Evolutionary conservation across 1,140 invertebrate genomes (phyloP), one percentile per base, ranked within the genome.

Genomic region (Leguminivora glycinivorella): DNA sequence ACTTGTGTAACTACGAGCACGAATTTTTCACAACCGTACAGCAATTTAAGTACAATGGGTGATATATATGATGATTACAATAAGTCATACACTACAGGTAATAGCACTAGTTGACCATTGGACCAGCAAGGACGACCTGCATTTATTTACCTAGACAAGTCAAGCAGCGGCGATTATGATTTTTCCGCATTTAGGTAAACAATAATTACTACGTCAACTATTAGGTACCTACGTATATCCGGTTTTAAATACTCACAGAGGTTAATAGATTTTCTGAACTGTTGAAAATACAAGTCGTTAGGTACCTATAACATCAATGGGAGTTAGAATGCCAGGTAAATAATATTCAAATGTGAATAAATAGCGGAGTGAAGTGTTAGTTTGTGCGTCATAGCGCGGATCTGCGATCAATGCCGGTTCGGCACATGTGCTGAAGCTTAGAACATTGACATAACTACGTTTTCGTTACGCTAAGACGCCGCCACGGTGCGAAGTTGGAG

Each of bases 391-490:
- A 63, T 63, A 63, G 58, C 26, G 26, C 26, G 58, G 58, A 31
- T 63, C 26, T 29, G 25, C 1, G 58, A 10, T 26, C 58, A 31
- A 29, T 17, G 58, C 58, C 58, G 58, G 58, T 52, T 52, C 26
- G 56, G 9, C 58, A 31, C 58, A 29, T 29, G 17, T 26, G 25
- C 34, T 29, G 26, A 17, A 31, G 25, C 58, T 63, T 31, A 31
- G 58, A 29, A 60, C 24, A 70, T 66, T 70, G 69, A 66, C 69
- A 70, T 63, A 66, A 52, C 69, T 63, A 34, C 69, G 68, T 25
- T 17, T 29, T 29, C 69, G 34, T 58, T 70, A 56, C 68, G 68
- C 52, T 56, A 40, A 56, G 56, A 29, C 68, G 38, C 22, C 19
- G 68, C 68, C 19, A 22, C 58, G 58, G 58, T 63, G n/a, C 58